Evolutionary conservation across 2,113 vertebrate species (phyloP).

Genomic region (Orycteropus afer): DNA sequence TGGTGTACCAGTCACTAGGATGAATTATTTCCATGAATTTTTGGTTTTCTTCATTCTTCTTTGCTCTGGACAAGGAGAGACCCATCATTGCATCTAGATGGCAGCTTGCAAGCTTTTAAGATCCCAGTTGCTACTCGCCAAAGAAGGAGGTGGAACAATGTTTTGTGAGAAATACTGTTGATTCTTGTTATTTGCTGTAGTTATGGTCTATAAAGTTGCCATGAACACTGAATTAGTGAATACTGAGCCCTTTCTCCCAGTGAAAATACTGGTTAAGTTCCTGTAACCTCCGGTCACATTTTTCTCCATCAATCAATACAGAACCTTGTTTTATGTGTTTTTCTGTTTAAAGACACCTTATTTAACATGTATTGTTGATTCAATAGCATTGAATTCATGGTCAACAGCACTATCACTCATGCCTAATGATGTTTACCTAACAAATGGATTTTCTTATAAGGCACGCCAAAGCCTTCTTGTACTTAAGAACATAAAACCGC

Average conservation of each 20-base stretch:
- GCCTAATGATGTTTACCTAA: not conserved
- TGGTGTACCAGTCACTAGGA: no score
- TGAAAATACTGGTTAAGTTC: not conserved
- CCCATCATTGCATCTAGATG: no score
- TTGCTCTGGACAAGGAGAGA: no score
- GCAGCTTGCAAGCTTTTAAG: no score
- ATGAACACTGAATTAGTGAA: not conserved
- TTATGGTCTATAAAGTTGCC: not conserved
- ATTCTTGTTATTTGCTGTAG: not conserved
- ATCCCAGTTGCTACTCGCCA: no score
- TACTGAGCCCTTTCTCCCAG: not conserved
- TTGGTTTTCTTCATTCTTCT: no score
- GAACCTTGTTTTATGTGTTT: not conserved
- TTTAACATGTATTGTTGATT: not conserved
- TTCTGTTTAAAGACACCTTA: no score
- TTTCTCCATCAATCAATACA: not conserved
- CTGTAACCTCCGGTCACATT: not conserved
- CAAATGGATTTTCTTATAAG: not conserved
- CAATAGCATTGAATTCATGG: not conserved
- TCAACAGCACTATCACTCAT: not conserved
- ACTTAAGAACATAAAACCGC: not conserved
- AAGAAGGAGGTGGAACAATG: no score
- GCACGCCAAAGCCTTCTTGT: not conserved
- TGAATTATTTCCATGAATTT: no score
- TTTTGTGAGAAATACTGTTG: not conserved